Conservation (phyloP, 2,888 invertebrate genomes). For the Yponomeuta cagnagella region DNA sequence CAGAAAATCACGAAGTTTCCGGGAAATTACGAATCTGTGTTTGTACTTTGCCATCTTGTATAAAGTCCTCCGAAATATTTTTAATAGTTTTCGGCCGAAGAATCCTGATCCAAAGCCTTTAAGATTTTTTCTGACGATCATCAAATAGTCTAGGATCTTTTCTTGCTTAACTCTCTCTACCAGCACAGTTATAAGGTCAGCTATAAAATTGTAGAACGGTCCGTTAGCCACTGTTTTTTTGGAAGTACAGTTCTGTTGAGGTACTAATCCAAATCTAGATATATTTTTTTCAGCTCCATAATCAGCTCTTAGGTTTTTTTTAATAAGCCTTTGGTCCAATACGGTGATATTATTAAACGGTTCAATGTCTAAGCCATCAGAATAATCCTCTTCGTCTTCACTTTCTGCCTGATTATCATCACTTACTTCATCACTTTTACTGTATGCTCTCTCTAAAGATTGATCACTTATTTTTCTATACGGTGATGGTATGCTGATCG, state of each 20-base stretch:
- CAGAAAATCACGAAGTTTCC: too few relatives aligned
- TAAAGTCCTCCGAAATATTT: neutral
- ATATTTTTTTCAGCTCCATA: neutral
- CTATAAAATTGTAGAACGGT: neutral
- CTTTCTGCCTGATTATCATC: neutral
- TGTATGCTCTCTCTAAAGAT: constrained; percentile 20
- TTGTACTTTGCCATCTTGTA: neutral
- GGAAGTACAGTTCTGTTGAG: neutral
- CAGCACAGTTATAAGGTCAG: neutral
- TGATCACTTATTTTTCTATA: too few relatives aligned
- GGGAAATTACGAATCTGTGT: neutral
- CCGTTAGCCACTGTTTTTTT: neutral
- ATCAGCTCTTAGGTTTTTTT: neutral
- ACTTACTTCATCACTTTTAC: constrained; percentile 26
- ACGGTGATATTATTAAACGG: neutral
- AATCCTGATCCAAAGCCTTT: too few relatives aligned
- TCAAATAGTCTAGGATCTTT: too few relatives aligned
- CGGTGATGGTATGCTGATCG: too few relatives aligned
- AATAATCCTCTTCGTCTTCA: neutral
- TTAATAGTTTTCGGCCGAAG: too few relatives aligned
- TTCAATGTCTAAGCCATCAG: neutral
- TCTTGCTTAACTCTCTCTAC: neutral
- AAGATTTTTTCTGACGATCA: too few relatives aligned
- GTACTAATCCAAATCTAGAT: neutral
- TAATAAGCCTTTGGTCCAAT: neutral